Evolutionary conservation across 2,113 vertebrate species (phyloP).

Genomic region (Chamaetylas fuelleborni): DNA sequence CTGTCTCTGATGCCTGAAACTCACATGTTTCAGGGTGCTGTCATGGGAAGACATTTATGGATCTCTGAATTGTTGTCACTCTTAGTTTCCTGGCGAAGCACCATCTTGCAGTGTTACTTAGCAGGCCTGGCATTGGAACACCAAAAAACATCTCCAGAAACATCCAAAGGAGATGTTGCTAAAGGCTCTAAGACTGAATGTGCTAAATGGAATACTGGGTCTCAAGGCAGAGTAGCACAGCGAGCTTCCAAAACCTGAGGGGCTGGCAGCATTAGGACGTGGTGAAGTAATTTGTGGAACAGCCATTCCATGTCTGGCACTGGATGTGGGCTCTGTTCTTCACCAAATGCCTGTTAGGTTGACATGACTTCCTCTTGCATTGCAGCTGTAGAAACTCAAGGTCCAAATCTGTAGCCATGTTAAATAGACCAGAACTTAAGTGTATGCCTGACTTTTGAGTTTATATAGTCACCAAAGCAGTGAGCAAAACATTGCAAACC

Average conservation of each 20-base stretch:
- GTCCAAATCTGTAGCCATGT: neutral
- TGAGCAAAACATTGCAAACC: neutral
- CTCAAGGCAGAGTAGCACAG: neutral
- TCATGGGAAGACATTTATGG: constrained; percentile 10
- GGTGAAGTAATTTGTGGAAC: neutral
- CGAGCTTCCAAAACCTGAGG: neutral
- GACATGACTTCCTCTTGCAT: neutral
- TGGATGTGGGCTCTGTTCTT: neutral
- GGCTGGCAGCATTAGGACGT: neutral
- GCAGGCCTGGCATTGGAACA: neutral
- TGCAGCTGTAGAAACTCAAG: neutral
- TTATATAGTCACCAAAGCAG: neutral
- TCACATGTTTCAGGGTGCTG: neutral
- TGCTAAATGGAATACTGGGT: neutral
- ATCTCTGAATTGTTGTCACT: neutral
- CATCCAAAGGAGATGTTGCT: neutral
- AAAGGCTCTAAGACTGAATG: neutral
- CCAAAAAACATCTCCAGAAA: neutral
- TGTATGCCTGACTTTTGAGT: neutral
- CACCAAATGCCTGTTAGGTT: neutral
- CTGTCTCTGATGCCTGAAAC: constrained; percentile 14
- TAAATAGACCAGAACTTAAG: neutral
- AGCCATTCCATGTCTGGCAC: neutral
- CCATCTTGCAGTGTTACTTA: neutral
- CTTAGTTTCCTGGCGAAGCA: neutral